A percentile compares a stretch with the other conserved stretches of the same genome.
phyloP scores from a whole-genome alignment of 1,140 invertebrate species.

The Aphaenogaster ashmeadi region DNA sequence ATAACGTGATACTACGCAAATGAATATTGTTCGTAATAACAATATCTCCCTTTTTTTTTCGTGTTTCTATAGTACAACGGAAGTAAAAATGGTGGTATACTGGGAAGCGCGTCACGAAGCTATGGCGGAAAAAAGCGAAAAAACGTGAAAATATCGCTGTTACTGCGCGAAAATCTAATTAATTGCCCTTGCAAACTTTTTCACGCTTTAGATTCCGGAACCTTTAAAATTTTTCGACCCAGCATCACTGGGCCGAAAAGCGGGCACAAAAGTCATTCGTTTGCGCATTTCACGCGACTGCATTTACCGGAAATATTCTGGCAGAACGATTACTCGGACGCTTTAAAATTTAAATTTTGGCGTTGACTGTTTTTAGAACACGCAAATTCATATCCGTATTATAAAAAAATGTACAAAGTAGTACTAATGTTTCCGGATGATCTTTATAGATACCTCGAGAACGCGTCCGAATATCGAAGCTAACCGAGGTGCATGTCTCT shows the following conservation, averaged over 20 bases:
- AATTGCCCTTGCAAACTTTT: slow-evolving; percentile 45
- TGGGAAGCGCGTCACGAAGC: not conserved
- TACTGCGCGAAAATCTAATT: slow-evolving; percentile 56
- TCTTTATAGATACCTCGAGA: not conserved
- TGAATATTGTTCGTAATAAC: slow-evolving; percentile 16
- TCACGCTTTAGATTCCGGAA: slow-evolving; percentile 29
- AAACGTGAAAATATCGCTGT: slow-evolving; percentile 48
- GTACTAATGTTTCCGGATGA: not conserved
- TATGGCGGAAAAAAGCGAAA: slow-evolving; percentile 1
- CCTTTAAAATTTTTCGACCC: slow-evolving; percentile 44
- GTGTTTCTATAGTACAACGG: not conserved
- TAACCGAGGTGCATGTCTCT: not conserved
- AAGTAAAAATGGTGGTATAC: slow-evolving; percentile 27
- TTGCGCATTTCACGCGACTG: not conserved
- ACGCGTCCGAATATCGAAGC: not conserved
- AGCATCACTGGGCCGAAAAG: not conserved
- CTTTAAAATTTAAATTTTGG: slow-evolving; percentile 38
- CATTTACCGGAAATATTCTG: not conserved
- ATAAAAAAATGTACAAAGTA: not conserved
- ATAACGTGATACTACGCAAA: not conserved
- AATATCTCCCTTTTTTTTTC: slow-evolving; percentile 18
- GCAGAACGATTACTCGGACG: slow-evolving; percentile 15
- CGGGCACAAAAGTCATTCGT: slow-evolving; percentile 33
- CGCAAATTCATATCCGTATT: not conserved
- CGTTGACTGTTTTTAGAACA: not conserved